Conservation (phyloP, 2,888 invertebrate species). For the Myopa tessellatipennis region DNA sequence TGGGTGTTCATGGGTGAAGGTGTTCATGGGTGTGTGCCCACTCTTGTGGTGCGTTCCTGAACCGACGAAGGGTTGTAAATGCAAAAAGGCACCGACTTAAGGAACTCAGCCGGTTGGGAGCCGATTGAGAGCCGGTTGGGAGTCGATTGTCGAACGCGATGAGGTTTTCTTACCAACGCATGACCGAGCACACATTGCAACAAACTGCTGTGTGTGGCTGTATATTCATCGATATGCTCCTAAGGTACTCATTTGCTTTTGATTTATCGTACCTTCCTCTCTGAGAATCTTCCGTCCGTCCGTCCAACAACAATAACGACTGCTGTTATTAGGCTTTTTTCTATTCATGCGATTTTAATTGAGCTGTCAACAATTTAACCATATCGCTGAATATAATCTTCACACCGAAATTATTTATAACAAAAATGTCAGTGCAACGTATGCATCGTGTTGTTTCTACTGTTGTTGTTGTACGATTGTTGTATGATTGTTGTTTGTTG, state of each 20-base stretch:
- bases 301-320: not conserved
- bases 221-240: not conserved
- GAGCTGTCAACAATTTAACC: conserved; percentile 53
- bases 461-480: conserved; percentile 2
- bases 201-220: not conserved
- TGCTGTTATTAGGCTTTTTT: not conserved
- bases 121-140: too few relatives aligned
- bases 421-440: conserved; percentile 23
- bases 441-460: not conserved
- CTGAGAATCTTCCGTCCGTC: not conserved
- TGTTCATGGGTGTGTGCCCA: not conserved
- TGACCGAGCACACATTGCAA: not conserved
- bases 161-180: too few relatives aligned
- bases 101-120: not conserved
- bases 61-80: not conserved
- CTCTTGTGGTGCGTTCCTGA: not conserved
- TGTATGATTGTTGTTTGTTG: not conserved
- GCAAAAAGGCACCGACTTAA: not conserved
- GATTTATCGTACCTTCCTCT: not conserved
- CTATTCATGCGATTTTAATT: conserved; percentile 48
- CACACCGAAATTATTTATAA: conserved; percentile 53
- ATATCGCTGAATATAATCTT: conserved; percentile 52
- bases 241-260: not conserved
- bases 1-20: not conserved
- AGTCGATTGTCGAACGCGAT: too few relatives aligned